Evolutionary conservation across 2,113 vertebrate genomes (phyloP).

Genomic region (Tautogolabrus adspersus): DNA sequence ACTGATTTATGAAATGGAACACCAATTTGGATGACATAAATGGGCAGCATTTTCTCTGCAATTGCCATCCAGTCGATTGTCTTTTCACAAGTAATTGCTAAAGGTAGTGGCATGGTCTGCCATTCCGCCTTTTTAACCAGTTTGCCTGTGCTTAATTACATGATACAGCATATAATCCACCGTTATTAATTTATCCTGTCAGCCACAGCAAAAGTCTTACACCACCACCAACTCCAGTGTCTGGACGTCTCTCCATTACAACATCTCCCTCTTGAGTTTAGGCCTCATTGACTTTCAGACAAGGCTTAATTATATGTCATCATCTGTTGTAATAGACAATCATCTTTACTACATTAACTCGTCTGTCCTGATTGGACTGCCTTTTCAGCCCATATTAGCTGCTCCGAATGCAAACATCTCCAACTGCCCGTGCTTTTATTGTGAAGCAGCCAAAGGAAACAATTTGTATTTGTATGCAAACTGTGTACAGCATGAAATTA

Average conservation of each 20-base stretch:
- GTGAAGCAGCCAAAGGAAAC: background rate
- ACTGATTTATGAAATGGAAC: no score
- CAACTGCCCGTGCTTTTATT: background rate
- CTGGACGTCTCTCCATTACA: background rate
- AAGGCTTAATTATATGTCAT: background rate
- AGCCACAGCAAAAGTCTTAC: no score
- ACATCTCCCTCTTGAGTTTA: background rate
- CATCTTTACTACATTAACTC: background rate
- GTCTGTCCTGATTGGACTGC: background rate
- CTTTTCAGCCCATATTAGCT: background rate
- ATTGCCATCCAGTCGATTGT: no score
- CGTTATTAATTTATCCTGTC: no score
- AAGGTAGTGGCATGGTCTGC: no score
- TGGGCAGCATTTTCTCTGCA: no score
- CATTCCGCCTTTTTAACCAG: no score
- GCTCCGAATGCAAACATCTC: background rate
- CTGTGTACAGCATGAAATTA: background rate
- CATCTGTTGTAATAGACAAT: background rate
- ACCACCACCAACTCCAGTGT: no score
- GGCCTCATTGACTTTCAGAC: background rate
- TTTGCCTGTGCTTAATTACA: no score
- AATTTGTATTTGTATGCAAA: background rate
- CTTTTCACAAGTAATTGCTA: no score
- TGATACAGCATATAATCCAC: background rate
- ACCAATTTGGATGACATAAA: no score